Evolutionary conservation across 2,113 vertebrate species (phyloP).

Genomic region (Anhinga anhinga): DNA sequence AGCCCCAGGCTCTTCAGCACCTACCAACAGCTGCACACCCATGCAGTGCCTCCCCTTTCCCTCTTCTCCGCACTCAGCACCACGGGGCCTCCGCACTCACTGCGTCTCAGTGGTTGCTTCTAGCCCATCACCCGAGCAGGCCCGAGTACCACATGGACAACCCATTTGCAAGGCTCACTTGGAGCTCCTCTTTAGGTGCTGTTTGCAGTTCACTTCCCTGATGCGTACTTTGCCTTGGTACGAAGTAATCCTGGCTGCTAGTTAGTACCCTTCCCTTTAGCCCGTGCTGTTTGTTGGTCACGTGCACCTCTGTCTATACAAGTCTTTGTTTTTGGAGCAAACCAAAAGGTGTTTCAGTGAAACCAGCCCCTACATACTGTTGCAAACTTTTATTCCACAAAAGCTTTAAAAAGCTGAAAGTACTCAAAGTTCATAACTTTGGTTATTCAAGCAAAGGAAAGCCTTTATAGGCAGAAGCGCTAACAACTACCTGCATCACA

Average conservation of each 20-base stretch:
- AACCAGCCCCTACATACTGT: background rate
- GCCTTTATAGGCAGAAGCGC: background rate
- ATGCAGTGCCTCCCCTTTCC: background rate
- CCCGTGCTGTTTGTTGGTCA: background rate
- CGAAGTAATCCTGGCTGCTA: background rate
- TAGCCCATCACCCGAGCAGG: background rate
- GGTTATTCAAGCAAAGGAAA: background rate
- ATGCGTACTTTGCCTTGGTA: background rate
- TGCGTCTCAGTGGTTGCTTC: background rate
- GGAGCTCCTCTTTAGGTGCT: background rate
- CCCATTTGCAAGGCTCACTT: too few species aligned
- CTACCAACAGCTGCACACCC: too few species aligned
- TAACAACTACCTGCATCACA: background rate
- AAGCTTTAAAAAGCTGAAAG: background rate
- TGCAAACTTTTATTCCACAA: background rate
- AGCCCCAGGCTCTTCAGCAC: background rate
- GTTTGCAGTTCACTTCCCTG: background rate
- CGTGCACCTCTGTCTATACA: background rate
- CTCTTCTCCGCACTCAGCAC: background rate
- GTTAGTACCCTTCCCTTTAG: background rate
- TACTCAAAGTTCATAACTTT: background rate
- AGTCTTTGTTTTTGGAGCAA: background rate
- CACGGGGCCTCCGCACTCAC: accelerated
- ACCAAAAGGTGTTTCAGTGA: background rate
- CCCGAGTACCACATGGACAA: accelerated